Percentiles rank a stretch among this genome's conserved stretches.
phyloP scores from a whole-genome alignment of 2,888 invertebrate genomes.

The Trilocha varians region DNA sequence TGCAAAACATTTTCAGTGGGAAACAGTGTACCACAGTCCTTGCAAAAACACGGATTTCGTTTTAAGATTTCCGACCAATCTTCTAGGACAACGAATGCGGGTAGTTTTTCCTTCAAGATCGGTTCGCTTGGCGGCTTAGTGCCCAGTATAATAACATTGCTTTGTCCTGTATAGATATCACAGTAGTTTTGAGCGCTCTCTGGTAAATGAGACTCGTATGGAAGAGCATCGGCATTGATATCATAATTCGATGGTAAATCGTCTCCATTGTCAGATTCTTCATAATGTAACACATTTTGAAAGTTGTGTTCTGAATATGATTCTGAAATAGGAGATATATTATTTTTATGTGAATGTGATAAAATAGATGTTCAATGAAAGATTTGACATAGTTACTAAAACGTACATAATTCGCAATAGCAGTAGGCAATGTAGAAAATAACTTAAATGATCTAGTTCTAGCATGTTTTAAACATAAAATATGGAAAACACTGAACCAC shows the following conservation, averaged over 20 bases:
- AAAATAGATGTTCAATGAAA: too few relatives aligned
- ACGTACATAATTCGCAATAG: too few relatives aligned
- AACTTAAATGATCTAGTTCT: too few relatives aligned
- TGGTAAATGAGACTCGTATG: neutral
- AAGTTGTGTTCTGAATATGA: conserved; percentile 1
- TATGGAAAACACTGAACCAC: too few relatives aligned
- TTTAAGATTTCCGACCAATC: conserved; percentile 26
- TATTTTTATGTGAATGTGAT: neutral
- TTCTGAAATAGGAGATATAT: conserved; percentile 5
- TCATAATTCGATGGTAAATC: neutral
- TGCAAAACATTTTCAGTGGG: conserved; percentile 34
- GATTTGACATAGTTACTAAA: too few relatives aligned
- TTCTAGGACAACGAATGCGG: conserved; percentile 21
- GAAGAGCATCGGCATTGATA: neutral
- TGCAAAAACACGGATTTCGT: conserved; percentile 27
- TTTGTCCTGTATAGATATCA: conserved; percentile 4
- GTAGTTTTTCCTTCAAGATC: conserved; percentile 7
- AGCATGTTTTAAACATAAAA: too few relatives aligned
- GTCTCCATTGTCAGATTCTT: neutral
- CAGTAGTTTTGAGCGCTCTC: neutral
- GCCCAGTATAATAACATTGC: conserved; percentile 25
- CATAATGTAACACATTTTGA: neutral
- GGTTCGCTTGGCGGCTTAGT: conserved; percentile 14
- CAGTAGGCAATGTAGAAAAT: neutral
- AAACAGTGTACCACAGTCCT: conserved; percentile 31